phyloP scores from a whole-genome alignment of 2,888 invertebrate genomes.

The Trilocha varians region DNA sequence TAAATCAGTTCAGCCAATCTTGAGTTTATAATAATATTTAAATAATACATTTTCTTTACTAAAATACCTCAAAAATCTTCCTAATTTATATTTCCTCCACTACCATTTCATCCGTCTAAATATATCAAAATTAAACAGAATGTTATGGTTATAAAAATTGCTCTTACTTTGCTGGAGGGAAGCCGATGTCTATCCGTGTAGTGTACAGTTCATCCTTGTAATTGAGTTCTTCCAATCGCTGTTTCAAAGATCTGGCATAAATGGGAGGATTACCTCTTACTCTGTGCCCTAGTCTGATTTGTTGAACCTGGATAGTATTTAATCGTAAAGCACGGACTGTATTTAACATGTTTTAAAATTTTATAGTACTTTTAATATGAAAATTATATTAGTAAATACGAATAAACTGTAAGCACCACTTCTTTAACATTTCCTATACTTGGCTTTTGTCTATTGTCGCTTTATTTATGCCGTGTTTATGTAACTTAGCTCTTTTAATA shows the following conservation, averaged over 20 bases:
- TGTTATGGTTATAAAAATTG: no score
- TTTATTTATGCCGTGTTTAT: no score
- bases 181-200: conserved; percentile 53
- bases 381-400: background rate
- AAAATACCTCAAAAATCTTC: no score
- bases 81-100: no score
- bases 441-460: no score
- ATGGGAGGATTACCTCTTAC: conserved; percentile 82
- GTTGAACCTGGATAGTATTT: conserved; percentile 43
- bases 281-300: conserved; percentile 68
- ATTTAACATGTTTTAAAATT: conserved; percentile 34
- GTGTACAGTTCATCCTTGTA: conserved; percentile 58
- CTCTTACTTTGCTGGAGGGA: conserved; percentile 47
- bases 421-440: no score
- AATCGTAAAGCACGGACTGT: conserved; percentile 30
- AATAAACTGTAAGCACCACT: background rate
- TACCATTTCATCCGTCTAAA: no score
- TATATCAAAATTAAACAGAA: no score
- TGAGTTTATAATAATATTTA: no score
- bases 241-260: conserved; percentile 76
- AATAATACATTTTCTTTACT: no score
- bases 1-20: no score
- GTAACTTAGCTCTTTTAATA: no score
- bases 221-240: conserved; percentile 77
- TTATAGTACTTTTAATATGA: background rate